Evolutionary conservation across 2,797 vertebrate species (phyloP).

Genomic region (Phataginus tetradactyla): DNA sequence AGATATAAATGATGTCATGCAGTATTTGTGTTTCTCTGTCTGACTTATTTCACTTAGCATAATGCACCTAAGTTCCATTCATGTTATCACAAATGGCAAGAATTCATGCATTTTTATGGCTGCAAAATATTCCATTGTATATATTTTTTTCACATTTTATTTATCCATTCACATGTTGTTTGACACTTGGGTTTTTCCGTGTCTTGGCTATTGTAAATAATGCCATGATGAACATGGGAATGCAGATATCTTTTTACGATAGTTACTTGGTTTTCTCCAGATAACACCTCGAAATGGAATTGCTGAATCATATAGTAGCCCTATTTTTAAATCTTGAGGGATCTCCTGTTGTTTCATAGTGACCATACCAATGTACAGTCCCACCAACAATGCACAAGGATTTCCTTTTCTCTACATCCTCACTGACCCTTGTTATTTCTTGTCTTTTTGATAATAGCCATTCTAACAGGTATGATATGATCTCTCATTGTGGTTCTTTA

Average conservation of each 20-base stretch:
- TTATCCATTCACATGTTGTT: not conserved
- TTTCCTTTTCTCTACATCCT: not conserved
- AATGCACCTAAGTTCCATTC: not conserved
- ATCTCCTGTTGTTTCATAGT: not conserved
- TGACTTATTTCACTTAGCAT: not conserved
- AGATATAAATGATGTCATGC: not conserved
- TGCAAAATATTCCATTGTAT: not conserved
- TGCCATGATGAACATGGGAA: not conserved
- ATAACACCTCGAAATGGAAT: not conserved
- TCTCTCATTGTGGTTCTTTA: not conserved
- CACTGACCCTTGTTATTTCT: not conserved
- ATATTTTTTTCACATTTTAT: not conserved
- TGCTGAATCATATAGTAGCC: not conserved
- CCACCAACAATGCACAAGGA: not conserved
- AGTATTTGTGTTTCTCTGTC: not conserved
- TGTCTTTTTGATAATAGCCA: not conserved
- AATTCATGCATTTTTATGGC: not conserved
- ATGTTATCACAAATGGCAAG: not conserved
- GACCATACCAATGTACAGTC: not conserved
- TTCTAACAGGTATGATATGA: not conserved
- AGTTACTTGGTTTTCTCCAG: not conserved
- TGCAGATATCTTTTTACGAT: not conserved
- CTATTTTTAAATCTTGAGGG: not conserved
- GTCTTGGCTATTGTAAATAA: not conserved
- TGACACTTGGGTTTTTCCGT: not conserved